Base-by-base conservation (phyloP, 2,888 invertebrate genomes). In the Sarcophaga rosellei region DNA sequence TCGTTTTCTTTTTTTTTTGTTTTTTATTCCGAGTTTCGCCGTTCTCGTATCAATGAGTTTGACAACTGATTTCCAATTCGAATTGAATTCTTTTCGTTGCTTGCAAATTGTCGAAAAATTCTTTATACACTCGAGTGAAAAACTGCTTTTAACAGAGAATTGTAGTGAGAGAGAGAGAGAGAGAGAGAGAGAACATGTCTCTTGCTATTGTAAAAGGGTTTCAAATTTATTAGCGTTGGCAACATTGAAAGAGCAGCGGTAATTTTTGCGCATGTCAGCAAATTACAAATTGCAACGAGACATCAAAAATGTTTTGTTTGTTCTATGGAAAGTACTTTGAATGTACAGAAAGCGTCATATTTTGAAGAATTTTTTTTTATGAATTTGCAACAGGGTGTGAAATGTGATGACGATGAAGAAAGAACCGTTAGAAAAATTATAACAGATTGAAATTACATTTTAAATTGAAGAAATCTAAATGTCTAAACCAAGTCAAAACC, bases 261-360 rank as follows among this genome's bases (percentile, higher is more conserved):
- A 86, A 84, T 88, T 89, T 90, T 78, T 90, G 91, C 91, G 91
- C 91, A 90, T 91, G 91, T 89, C 91, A 90, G 91, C 90, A 88
- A 80, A 88, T 88, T 78, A 73, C n/a, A 85, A 15, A 85, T 77
- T 17, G 12, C 47, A 47, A 74, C 66, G 61, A 85, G 62, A 73
- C 69, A 73, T 65, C n/a, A 53, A 15, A 20, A 44, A 35, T 57
- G 62, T 47, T 81, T 5, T 12, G 15, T 35, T 35, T 35, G 35
- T 35, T 35, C 35, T 35, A 8, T 1, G 2, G 0, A 35, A 35
- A 35, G 8, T 10, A 35, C 35, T 10, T 35, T 35, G 35, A 35
- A 35, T 8, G 6, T 35, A 0, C 35, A 35, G 10, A 35, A 35
- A 10, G 35, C 35, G 35, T 35, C 35, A 35, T 45, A n/a, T 70